Evolutionary conservation across 2,113 vertebrate genomes (phyloP).

Genomic region (Pitta sordida): DNA sequence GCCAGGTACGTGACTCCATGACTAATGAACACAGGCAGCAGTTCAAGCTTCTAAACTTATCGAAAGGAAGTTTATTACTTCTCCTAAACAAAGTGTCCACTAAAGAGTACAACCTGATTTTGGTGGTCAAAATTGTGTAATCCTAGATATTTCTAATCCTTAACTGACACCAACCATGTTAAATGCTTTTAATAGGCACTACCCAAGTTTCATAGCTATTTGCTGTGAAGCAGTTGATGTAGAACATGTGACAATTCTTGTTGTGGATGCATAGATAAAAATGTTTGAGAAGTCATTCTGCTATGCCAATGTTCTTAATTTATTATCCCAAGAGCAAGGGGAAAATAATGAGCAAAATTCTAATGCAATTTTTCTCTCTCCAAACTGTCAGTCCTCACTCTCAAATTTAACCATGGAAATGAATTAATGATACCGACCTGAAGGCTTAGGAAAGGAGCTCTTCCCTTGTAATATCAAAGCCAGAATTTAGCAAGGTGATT

Average conservation of each 20-base stretch:
- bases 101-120: neutral
- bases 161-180: neutral
- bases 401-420: neutral
- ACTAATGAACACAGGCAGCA: neutral
- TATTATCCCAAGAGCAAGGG: neutral
- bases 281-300: neutral
- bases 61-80: neutral
- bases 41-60: neutral
- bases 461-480: neutral
- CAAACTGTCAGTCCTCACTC: neutral
- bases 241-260: neutral
- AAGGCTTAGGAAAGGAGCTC: neutral
- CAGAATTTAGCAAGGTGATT: neutral
- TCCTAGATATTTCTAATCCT: neutral
- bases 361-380: neutral
- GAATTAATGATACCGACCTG: neutral
- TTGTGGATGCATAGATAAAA: neutral
- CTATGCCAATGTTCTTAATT: neutral
- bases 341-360: neutral
- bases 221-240: neutral
- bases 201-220: neutral
- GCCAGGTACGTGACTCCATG: neutral
- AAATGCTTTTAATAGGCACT: neutral
- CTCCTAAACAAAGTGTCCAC: neutral
- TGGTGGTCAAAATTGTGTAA: neutral